Conservation (phyloP, 2,113 vertebrate genomes). For the Anser brachyrhynchus region DNA sequence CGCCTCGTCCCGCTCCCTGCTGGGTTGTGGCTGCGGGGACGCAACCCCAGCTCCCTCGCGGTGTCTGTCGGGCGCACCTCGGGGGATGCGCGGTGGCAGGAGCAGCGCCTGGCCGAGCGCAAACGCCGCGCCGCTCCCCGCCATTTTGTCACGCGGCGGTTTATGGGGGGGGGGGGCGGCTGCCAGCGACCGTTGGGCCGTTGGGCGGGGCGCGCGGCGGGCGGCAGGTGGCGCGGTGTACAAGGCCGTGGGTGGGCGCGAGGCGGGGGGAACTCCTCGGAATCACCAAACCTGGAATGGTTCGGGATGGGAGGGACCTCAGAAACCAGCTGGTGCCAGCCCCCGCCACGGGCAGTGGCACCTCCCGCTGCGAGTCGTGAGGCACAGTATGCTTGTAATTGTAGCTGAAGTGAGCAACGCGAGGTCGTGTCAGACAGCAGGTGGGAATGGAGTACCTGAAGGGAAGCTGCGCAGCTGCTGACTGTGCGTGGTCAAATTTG, state of each 20-base stretch:
- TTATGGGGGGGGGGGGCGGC: too few species aligned
- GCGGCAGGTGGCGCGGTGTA: rapidly evolving
- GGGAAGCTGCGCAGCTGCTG: neutral
- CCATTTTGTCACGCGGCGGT: rapidly evolving
- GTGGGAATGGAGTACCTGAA: neutral
- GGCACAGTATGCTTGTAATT: rapidly evolving
- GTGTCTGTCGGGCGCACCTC: rapidly evolving
- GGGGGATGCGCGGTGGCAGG: rapidly evolving
- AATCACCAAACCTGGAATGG: too few species aligned
- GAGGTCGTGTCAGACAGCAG: neutral
- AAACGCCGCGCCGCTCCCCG: rapidly evolving
- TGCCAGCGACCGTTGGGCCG: neutral
- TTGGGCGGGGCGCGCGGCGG: too few species aligned
- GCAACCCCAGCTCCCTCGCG: rapidly evolving
- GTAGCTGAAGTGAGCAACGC: rapidly evolving
- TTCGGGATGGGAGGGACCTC: too few species aligned
- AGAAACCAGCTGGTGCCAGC: too few species aligned
- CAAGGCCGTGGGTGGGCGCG: too few species aligned
- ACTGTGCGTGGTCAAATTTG: neutral
- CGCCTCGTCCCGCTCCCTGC: neutral
- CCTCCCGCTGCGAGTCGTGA: rapidly evolving
- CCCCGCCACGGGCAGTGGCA: too few species aligned
- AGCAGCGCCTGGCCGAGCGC: rapidly evolving
- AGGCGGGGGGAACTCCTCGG: too few species aligned
- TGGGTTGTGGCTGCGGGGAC: neutral